phyloP scores from a whole-genome alignment of 2,113 vertebrate genomes.

The Trinectes maculatus region DNA sequence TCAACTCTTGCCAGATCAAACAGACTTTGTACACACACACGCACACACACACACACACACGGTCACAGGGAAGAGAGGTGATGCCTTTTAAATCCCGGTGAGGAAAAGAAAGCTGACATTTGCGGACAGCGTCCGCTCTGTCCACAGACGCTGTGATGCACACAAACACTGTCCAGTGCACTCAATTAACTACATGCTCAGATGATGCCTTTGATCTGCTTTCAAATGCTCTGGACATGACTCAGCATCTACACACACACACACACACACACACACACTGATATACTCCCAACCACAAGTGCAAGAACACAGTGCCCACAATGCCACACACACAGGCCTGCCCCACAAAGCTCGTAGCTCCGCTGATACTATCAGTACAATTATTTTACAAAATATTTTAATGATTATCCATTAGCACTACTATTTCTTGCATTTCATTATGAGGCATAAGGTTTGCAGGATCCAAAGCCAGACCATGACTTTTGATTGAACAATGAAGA shows the following conservation, averaged over 20 bases:
- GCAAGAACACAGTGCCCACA: too few species aligned
- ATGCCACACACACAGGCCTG: too few species aligned
- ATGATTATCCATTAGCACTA: too few species aligned
- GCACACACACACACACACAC: slow-evolving; percentile 39
- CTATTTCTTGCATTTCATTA: too few species aligned
- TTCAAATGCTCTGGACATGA: slow-evolving; percentile 43
- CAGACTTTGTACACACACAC: slow-evolving; percentile 33
- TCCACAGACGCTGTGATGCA: slow-evolving; percentile 50
- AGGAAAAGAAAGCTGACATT: slow-evolving; percentile 74
- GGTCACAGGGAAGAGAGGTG: slow-evolving; percentile 46
- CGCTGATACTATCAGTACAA: too few species aligned
- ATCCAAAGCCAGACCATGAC: too few species aligned
- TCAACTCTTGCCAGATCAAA: slow-evolving; percentile 80
- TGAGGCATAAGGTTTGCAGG: too few species aligned
- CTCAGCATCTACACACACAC: slow-evolving; percentile 17
- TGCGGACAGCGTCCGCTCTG: slow-evolving; percentile 44
- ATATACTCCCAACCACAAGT: too few species aligned
- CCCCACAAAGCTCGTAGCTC: too few species aligned
- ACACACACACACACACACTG: neutral
- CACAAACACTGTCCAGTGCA: slow-evolving; percentile 39
- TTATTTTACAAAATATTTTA: too few species aligned
- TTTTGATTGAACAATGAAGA: too few species aligned
- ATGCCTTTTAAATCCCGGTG: slow-evolving; percentile 56
- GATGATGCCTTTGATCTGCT: slow-evolving; percentile 67
- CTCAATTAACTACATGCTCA: slow-evolving; percentile 59